Evolutionary conservation across 2,888 invertebrate genomes (phyloP), one percentile per base, ranked within the genome.

Genomic region (Dexiosoma caninum): DNA sequence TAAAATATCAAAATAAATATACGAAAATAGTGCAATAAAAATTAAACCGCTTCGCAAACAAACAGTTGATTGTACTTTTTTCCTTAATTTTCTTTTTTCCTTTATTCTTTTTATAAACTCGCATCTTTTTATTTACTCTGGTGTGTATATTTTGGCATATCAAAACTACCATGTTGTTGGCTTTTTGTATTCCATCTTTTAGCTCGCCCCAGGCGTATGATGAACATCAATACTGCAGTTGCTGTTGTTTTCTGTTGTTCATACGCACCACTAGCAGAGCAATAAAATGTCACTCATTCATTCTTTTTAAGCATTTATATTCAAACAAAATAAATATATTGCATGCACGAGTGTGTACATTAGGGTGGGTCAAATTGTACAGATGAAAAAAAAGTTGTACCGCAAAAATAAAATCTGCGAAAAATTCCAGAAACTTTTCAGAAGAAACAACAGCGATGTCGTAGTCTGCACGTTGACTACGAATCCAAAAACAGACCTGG

Each of bases 191-290:
- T 35, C 35, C 16, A 55, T 57, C 66, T 64, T 51, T n/a, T 42
- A 23, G 40, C n/a, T 59, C 23, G 35, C 60, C 19, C 37, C 9
- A 40, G 64, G 78, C 67, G 62, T 74, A 67, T 77, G 44, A 59
- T 62, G 35, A 71, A 78, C 49, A 55, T 69, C 44, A 64, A 69
- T 67, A 55, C 70, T 67, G 19, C 1, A 42, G 16, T 44, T 40
- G 21, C 35, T 37, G 35, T n/a, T 55, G 8, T 27, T 37, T 32
- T 35, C n/a, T 27, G 40, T 67, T 42, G 8, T 6, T 67, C 27
- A 51, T 53, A 42, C 49, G 40, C 23, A n/a, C 21, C 46, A 49
- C 12, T 14, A 14, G n/a, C 12, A 21, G 2, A 37, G 21, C 30
- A 44, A 44, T 44, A 30, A 44, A 30, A 30, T 12, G 3, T 12